These are phyloP conservation scores for Diplolepis rosae DNA, from an alignment of 2,888 invertebrate species.

Conservation along the genomic window DNA sequence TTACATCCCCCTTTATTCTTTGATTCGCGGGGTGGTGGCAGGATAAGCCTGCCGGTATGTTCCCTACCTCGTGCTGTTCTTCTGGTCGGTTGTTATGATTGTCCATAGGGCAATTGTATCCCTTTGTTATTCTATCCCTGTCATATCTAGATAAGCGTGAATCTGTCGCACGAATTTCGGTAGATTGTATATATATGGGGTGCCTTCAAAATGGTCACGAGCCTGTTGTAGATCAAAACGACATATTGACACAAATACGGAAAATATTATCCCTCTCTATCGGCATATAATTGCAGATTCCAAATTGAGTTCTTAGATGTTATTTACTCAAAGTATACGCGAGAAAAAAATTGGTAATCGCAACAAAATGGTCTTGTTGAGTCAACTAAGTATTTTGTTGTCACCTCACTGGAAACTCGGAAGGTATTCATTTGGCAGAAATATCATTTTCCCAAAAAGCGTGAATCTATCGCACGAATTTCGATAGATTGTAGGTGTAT, in stretches of 20 bases:
- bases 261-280: not conserved
- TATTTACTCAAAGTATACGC: too few relatives aligned
- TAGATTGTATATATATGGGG: not conserved
- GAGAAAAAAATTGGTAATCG: too few relatives aligned
- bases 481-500: not conserved
- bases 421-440: too few relatives aligned
- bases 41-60: slow-evolving; percentile 44
- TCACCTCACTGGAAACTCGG: too few relatives aligned
- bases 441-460: too few relatives aligned
- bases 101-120: slow-evolving; percentile 37
- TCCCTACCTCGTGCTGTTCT: slow-evolving; percentile 42
- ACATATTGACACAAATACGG: not conserved
- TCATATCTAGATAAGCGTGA: not conserved
- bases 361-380: too few relatives aligned
- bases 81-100: slow-evolving; percentile 59
- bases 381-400: too few relatives aligned
- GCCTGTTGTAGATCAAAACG: not conserved
- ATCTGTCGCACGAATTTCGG: not conserved
- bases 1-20: slow-evolving; percentile 40
- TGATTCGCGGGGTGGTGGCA: slow-evolving; percentile 41
- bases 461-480: not conserved
- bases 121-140: slow-evolving; percentile 2
- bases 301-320: not conserved
- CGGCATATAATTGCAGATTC: not conserved
- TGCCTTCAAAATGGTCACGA: not conserved